Conservation (phyloP, 1,140 invertebrate genomes). For the Drosophila yakuba region DNA sequence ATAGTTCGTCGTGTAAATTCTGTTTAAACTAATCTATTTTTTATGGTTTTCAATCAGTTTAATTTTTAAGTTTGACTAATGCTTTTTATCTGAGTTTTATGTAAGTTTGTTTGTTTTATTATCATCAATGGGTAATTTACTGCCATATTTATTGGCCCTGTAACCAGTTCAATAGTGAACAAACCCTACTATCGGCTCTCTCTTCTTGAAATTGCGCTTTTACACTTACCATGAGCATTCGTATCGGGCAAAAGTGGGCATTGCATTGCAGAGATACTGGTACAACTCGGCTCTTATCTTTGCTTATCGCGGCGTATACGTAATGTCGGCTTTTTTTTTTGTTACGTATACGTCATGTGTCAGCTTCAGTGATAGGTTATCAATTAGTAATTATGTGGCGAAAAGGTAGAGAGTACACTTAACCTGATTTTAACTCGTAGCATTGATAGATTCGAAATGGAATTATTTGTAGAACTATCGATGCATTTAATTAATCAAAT, state of each 20-base stretch:
- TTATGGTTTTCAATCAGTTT: neutral
- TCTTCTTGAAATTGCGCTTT: conserved; percentile 31
- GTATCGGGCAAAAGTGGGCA: conserved; percentile 5
- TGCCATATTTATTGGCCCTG: conserved; percentile 15
- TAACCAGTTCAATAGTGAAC: conserved; percentile 24
- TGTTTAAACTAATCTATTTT: neutral
- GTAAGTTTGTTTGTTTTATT: conserved; percentile 13
- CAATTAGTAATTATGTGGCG: conserved; percentile 29
- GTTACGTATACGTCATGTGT: conserved; percentile 67
- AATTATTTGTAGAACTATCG: conserved; percentile 22
- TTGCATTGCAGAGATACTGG: conserved; percentile 34
- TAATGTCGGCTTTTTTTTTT: conserved; percentile 48
- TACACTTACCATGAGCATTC: conserved; percentile 33
- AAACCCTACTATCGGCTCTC: conserved; percentile 1
- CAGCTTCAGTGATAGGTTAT: conserved; percentile 23
- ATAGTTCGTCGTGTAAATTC: no score
- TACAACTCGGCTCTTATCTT: conserved; percentile 22
- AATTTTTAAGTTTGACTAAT: neutral
- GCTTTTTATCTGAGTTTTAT: neutral
- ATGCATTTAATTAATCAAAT: conserved; percentile 6
- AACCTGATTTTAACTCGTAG: conserved; percentile 15
- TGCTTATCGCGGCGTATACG: conserved; percentile 67
- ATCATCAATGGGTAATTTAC: conserved; percentile 27
- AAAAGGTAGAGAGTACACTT: conserved; percentile 33
- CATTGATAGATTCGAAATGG: conserved; percentile 1